phyloP scores from a whole-genome alignment of 2,888 invertebrate genomes.

The Ditylenchus weischeri region DNA sequence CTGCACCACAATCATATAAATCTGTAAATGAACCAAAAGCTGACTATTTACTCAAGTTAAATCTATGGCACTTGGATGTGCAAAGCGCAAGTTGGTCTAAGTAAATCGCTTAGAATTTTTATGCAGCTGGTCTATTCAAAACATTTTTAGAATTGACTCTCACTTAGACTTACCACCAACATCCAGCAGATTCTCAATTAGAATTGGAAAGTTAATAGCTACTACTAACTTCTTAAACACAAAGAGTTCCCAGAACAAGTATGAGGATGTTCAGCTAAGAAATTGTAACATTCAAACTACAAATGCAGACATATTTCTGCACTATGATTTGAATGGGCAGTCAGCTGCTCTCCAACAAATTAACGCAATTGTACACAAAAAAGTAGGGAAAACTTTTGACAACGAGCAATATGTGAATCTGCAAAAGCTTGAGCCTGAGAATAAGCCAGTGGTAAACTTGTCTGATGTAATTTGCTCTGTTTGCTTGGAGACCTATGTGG shows the following conservation, averaged over 20 bases:
- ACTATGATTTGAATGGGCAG: not conserved
- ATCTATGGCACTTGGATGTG: not conserved
- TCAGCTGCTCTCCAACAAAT: not conserved
- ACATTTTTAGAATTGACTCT: not conserved
- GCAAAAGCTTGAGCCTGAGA: not conserved
- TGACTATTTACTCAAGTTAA: not conserved
- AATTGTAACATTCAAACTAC: not conserved
- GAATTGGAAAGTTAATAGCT: not conserved
- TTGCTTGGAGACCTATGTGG: conserved; percentile 33
- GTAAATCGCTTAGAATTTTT: not conserved
- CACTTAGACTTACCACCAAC: not conserved
- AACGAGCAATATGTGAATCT: not conserved
- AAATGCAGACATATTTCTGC: not conserved
- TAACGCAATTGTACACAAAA: not conserved
- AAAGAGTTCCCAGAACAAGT: not conserved
- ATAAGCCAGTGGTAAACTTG: not conserved
- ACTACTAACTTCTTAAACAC: too few species aligned
- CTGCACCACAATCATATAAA: not conserved
- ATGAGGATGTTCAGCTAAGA: not conserved
- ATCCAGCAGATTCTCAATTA: not conserved
- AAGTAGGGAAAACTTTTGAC: not conserved
- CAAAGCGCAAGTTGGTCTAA: not conserved
- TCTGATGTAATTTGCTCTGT: conserved; percentile 35
- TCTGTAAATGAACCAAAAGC: not conserved
- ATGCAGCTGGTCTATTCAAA: too few species aligned